Conservation (phyloP, 2,113 vertebrate species). For the Scortum barcoo region DNA sequence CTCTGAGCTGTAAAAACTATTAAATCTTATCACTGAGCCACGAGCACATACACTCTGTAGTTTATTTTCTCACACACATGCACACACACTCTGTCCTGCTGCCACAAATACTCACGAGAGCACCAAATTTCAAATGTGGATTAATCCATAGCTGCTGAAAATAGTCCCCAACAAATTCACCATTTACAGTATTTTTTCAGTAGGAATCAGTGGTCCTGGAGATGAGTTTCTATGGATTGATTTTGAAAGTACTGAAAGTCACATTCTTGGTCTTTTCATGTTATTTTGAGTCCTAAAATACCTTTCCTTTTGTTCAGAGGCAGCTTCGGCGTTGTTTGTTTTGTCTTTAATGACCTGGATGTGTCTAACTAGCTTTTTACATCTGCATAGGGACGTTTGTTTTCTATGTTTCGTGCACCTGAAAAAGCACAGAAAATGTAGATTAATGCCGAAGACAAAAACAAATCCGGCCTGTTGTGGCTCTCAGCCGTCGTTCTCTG, state of each 20-base stretch:
- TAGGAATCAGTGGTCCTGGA: background rate
- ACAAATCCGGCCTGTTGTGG: background rate
- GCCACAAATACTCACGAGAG: background rate
- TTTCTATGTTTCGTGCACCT: background rate
- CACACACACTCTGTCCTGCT: background rate
- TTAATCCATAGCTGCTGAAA: background rate
- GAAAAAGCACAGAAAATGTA: background rate
- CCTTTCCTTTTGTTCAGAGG: background rate
- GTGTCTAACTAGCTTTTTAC: background rate
- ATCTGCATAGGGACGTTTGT: background rate
- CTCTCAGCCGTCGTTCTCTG: background rate
- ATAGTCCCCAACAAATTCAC: conserved; percentile 1
- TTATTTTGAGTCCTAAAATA: background rate
- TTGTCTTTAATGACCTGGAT: background rate
- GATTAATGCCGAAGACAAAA: background rate
- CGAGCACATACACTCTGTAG: background rate
- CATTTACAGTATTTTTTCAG: background rate
- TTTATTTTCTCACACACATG: background rate
- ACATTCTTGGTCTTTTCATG: background rate
- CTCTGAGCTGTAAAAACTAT: background rate
- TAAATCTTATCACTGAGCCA: too few species aligned
- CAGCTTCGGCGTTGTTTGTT: background rate
- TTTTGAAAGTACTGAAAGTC: background rate
- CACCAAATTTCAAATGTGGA: background rate
- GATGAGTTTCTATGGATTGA: too few species aligned